These are phyloP conservation scores for Drosophila subpulchrella DNA, from an alignment of 1,140 invertebrate genomes.

Conservation along the genomic window DNA sequence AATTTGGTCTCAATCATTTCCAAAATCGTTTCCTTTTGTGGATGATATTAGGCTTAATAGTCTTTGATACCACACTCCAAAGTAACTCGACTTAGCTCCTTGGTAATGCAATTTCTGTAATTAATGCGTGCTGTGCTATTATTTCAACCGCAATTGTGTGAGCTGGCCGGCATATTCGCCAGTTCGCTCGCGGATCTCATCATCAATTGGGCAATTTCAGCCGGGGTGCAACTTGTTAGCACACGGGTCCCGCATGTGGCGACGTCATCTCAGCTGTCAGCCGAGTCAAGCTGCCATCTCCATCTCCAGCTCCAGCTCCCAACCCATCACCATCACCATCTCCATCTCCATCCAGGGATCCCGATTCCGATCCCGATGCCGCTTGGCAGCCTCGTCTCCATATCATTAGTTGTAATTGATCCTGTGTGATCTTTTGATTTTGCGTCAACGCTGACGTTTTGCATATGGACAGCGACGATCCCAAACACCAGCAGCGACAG, in stretches of 20 bases:
- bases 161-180: not conserved
- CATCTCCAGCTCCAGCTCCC: conserved; percentile 1
- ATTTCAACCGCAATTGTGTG: not conserved
- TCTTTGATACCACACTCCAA: not conserved
- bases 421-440: conserved; percentile 83
- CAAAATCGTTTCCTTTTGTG: not conserved
- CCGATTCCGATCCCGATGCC: not conserved
- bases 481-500: conserved; percentile 65
- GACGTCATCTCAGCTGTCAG: conserved; percentile 47
- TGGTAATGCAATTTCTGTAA: conserved; percentile 2
- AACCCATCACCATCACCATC: conserved; percentile 1
- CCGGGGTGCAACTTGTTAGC: conserved; percentile 73
- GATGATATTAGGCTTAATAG: not conserved
- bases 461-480: conserved; percentile 40
- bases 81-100: not conserved
- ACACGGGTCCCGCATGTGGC: conserved; percentile 70
- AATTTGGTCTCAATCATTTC: no score
- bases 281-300: conserved; percentile 53
- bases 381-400: conserved; percentile 46
- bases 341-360: not conserved
- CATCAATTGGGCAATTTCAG: conserved; percentile 76
- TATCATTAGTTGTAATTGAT: conserved; percentile 84
- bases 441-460: conserved; percentile 77
- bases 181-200: conserved; percentile 22
- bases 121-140: conserved; percentile 11